Evolutionary conservation across 2,888 invertebrate species (phyloP).

Genomic region (Epinotia bilunana): DNA sequence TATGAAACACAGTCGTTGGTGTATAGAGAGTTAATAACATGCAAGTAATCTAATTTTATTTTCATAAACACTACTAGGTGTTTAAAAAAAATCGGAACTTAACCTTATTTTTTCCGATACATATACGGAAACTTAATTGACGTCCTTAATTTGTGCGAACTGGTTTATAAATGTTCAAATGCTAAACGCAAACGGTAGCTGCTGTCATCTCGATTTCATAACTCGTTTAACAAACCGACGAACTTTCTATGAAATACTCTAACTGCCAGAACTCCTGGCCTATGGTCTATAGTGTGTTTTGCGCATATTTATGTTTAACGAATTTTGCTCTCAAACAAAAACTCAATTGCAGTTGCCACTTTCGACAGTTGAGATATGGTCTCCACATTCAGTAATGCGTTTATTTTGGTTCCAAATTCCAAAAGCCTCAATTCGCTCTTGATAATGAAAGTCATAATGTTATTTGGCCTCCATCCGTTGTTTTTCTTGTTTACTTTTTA

Average conservation of each 20-base stretch:
- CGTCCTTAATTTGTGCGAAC: too few species aligned
- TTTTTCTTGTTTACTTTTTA: conserved; percentile 12
- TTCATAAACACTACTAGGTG: not conserved
- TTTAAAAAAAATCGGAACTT: not conserved
- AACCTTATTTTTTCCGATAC: not conserved
- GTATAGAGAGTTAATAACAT: not conserved
- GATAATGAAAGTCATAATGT: conserved; percentile 4
- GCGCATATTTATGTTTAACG: too few species aligned
- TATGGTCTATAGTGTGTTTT: too few species aligned
- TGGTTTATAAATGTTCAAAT: too few species aligned
- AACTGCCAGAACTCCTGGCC: too few species aligned
- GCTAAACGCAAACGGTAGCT: too few species aligned
- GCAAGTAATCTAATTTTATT: not conserved
- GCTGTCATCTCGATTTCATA: too few species aligned
- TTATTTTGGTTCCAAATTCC: not conserved
- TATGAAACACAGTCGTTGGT: not conserved
- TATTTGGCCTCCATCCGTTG: conserved; percentile 22
- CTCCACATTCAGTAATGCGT: not conserved
- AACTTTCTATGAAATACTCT: too few species aligned
- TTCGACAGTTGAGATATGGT: not conserved
- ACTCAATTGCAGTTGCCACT: too few species aligned
- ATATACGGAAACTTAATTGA: too few species aligned
- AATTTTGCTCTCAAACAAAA: too few species aligned
- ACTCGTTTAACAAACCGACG: too few species aligned
- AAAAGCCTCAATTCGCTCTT: not conserved